phyloP scores from a whole-genome alignment of 2,888 invertebrate species.

The Electrophaes corylata region DNA sequence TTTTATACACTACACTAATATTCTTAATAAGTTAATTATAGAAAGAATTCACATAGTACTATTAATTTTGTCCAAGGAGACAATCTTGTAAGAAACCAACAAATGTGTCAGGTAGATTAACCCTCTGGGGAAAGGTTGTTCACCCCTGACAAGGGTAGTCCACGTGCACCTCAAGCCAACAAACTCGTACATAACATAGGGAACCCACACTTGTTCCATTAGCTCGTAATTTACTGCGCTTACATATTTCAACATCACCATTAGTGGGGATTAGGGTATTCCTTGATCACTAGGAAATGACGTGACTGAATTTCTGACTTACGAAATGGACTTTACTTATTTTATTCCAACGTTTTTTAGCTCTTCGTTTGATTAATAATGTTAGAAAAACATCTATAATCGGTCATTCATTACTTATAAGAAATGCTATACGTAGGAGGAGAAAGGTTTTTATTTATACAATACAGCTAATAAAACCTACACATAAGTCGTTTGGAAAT shows the following conservation, averaged over 20 bases:
- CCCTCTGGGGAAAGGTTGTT: conserved; percentile 59
- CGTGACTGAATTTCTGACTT: conserved; percentile 52
- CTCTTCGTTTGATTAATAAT: conserved; percentile 17
- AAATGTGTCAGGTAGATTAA: conserved; percentile 48
- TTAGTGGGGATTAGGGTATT: conserved; percentile 74
- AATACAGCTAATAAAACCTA: conserved; percentile 26
- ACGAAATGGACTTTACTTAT: conserved; percentile 18
- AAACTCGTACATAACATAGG: not conserved
- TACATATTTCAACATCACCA: conserved; percentile 70
- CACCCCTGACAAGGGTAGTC: conserved; percentile 62
- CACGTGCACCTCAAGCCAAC: conserved; percentile 49
- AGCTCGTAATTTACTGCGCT: conserved; percentile 62
- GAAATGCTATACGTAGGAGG: conserved; percentile 18
- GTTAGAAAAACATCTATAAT: conserved; percentile 15
- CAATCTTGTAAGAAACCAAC: conserved; percentile 16
- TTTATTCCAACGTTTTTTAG: not conserved
- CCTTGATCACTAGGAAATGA: conserved; percentile 71
- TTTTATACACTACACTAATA: too few relatives aligned
- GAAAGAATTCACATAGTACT: too few relatives aligned
- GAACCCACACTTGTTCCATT: conserved; percentile 65
- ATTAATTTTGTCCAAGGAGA: not conserved
- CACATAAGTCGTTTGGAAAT: conserved; percentile 17
- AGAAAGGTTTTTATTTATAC: conserved; percentile 22
- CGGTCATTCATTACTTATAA: conserved; percentile 10
- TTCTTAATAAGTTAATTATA: too few relatives aligned